phyloP scores from a whole-genome alignment of 1,140 invertebrate species.

The Acromyrmex charruanus region DNA sequence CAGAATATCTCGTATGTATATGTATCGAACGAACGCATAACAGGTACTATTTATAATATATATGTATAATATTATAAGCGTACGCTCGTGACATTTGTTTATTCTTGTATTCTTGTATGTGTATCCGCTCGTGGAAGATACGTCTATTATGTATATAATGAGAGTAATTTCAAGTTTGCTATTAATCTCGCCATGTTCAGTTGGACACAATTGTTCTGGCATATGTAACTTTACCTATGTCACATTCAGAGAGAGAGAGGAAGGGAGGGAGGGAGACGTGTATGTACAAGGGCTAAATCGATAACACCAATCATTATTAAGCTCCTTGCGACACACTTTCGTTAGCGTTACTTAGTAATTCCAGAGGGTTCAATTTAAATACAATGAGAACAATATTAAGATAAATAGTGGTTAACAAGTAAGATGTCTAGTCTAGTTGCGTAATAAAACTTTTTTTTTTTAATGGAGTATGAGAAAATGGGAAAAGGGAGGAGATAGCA shows the following conservation, averaged over 20 bases:
- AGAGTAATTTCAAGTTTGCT: neutral
- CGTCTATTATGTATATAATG: neutral
- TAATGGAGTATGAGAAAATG: neutral
- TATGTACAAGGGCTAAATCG: conserved; percentile 26
- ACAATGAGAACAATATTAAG: neutral
- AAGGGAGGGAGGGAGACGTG: neutral
- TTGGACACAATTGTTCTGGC: neutral
- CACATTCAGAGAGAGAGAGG: neutral
- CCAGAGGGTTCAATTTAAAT: neutral
- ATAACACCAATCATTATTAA: conserved; percentile 46
- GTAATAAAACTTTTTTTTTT: neutral
- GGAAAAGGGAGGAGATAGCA: neutral
- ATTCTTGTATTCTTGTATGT: neutral
- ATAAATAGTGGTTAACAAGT: neutral
- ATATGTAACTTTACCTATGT: conserved; percentile 14
- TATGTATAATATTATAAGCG: conserved; percentile 23
- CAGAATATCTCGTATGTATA: conserved; percentile 19
- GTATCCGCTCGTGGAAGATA: neutral
- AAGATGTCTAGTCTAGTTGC: neutral
- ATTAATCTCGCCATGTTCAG: conserved; percentile 12
- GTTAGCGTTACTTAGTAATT: neutral
- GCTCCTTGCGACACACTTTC: conserved; percentile 10
- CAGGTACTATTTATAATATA: conserved; percentile 56
- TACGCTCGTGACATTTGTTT: conserved; percentile 45
- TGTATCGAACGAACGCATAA: conserved; percentile 4